phyloP scores from a whole-genome alignment of 2,113 vertebrate genomes.

The Chelonoidis abingdonii region DNA sequence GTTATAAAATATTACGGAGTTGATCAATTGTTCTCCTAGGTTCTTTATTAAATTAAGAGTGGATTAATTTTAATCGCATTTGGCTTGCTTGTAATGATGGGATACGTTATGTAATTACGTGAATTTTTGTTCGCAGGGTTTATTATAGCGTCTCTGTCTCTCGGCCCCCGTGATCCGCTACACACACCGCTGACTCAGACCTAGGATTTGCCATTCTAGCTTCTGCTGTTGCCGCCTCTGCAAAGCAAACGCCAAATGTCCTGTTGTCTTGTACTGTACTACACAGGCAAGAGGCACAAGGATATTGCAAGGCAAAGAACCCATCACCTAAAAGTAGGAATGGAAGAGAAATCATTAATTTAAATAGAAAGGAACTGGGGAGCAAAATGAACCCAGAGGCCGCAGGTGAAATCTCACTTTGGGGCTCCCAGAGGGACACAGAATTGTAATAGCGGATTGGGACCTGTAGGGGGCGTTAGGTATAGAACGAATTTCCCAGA shows the following conservation, averaged over 20 bases:
- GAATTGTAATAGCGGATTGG: slow-evolving; percentile 29
- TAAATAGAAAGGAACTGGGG: background rate
- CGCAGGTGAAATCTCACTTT: background rate
- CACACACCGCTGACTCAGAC: background rate
- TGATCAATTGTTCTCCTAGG: background rate
- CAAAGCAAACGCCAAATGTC: background rate
- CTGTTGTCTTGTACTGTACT: background rate
- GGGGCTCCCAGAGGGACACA: background rate
- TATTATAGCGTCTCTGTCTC: background rate
- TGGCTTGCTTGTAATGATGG: background rate
- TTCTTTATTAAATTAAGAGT: background rate
- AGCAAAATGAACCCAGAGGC: background rate
- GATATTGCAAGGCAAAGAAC: background rate
- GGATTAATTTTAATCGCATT: background rate
- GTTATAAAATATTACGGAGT: background rate
- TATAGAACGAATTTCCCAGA: background rate
- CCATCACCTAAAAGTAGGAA: background rate
- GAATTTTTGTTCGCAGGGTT: background rate
- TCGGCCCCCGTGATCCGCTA: background rate
- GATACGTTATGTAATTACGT: background rate
- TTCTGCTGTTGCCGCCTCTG: background rate
- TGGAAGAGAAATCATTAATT: background rate
- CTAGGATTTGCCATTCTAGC: background rate
- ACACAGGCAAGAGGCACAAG: background rate
- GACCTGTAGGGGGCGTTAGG: slow-evolving; percentile 69